phyloP scores from a whole-genome alignment of 2,113 vertebrate genomes.

The Chaenocephalus aceratus region DNA sequence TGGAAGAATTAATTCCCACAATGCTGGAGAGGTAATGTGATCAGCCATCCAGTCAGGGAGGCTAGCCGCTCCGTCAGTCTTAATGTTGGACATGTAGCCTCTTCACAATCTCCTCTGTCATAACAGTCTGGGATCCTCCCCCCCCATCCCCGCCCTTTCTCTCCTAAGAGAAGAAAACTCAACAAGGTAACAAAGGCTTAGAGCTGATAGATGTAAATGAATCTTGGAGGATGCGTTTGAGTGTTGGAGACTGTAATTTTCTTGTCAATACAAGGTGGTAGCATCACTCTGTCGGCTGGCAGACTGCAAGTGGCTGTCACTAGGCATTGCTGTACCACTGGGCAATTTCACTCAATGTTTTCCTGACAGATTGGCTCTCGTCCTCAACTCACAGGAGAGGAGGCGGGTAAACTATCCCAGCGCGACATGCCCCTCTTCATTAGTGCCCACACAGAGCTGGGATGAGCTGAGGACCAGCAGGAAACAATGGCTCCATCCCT shows the following conservation, averaged over 20 bases:
- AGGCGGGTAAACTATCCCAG: slow-evolving; percentile 92
- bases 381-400: slow-evolving; percentile 93
- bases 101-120: slow-evolving; percentile 90
- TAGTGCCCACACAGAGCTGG: slow-evolving; percentile 89
- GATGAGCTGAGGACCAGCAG: slow-evolving; percentile 79
- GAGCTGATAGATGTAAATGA: slow-evolving; percentile 91
- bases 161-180: slow-evolving; percentile 67
- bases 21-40: slow-evolving; percentile 91
- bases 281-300: slow-evolving; percentile 83
- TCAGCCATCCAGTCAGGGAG: slow-evolving; percentile 91
- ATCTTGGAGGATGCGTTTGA: slow-evolving; percentile 87
- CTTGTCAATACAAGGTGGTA: slow-evolving; percentile 92
- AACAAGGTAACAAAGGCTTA: slow-evolving; percentile 83
- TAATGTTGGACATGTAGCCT: slow-evolving; percentile 89
- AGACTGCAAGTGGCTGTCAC: slow-evolving; percentile 92
- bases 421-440: slow-evolving; percentile 96
- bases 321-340: slow-evolving; percentile 88
- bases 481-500: slow-evolving; percentile 84
- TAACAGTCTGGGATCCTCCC: slow-evolving; percentile 81
- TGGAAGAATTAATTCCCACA: slow-evolving; percentile 99
- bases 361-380: slow-evolving; percentile 97
- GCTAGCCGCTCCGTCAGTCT: slow-evolving; percentile 91
- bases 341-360: slow-evolving; percentile 97
- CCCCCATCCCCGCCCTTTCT: slow-evolving; percentile 39
- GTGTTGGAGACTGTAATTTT: slow-evolving; percentile 92